phyloP scores from a whole-genome alignment of 2,888 invertebrate species.

The Eumerus sabulonum region DNA sequence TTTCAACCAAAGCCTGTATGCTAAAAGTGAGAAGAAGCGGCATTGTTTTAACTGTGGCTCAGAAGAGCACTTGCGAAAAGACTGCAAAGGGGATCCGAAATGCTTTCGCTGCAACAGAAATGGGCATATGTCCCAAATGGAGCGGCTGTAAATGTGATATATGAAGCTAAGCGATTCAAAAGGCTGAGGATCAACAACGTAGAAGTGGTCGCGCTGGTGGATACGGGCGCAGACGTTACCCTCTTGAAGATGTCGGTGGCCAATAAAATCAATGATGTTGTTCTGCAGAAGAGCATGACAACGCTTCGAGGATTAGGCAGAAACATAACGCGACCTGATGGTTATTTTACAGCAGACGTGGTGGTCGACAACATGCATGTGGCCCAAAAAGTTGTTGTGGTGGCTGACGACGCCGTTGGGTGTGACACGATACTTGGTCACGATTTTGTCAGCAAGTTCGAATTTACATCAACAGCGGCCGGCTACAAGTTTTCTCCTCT shows the following conservation, averaged over 20 bases:
- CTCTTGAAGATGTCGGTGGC: constrained; percentile 14
- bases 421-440: constrained; percentile 40
- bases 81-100: constrained; percentile 10
- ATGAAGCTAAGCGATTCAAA: constrained; percentile 5
- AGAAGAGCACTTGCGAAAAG: constrained; percentile 4
- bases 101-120: constrained; percentile 10
- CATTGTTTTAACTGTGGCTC: constrained; percentile 23
- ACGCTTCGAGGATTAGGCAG: constrained; percentile 21
- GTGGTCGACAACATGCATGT: constrained; percentile 28
- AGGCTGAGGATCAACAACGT: constrained; percentile 19
- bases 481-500: constrained; percentile 29
- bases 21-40: constrained; percentile 13
- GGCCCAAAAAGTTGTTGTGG: constrained; percentile 32
- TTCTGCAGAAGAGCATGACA: constrained; percentile 7
- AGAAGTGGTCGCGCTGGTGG: constrained; percentile 23
- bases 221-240: constrained; percentile 16
- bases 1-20: constrained; percentile 7
- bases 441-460: constrained; percentile 27
- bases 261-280: constrained; percentile 3
- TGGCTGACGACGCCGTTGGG: constrained; percentile 25
- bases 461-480: constrained; percentile 17
- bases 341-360: constrained; percentile 33
- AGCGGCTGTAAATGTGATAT: constrained; percentile 14
- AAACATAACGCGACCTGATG: constrained; percentile 14
- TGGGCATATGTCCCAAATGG: constrained; percentile 23